Evolutionary conservation across 2,797 vertebrate genomes (phyloP), one percentile per base, ranked within the genome.

Genomic region (Okamejei kenojei): DNA sequence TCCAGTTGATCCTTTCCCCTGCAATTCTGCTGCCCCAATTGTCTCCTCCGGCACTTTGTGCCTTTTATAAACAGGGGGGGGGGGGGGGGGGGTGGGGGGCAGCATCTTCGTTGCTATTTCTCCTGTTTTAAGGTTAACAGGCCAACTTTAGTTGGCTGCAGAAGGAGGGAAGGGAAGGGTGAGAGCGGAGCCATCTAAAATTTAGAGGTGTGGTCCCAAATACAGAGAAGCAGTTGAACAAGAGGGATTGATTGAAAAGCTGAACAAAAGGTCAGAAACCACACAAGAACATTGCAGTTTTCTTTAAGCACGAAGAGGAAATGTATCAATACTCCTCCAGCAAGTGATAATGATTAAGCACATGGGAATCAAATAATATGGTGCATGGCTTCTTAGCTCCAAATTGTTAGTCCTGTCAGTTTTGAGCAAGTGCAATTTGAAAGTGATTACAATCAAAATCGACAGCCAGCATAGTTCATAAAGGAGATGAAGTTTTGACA

Each of bases 391-490:
- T n/a, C 17, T 65, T 63, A 86, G 54, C 21, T 63, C 23, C 23
- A 90, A 68, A 29, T 10, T 68, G 65, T 61, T 65, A 35, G 13
- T 2, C 15, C 61, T 1, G 19, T 35, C 86, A 68, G 63, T 32
- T 8, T 32, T 63, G 35, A 68, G 63, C 15, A 90, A 2, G 9
- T 90, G n/a, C n/a, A 0, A 68, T 65, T 68, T 90, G 32, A 68
- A 35, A 21, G 15, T 17, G 32, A 90, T 32, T 68, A 68, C 13
- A 61, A 88, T 90, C 32, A 68, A 90, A 90, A 90, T 29, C 11
- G 82, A 86, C 82, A 86, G 13, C 38, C 86, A 90, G 19, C 68
- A n/a, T 2, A 90, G 29, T 90, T 90, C 86, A 68, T 19, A 90
- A 86, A 68, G n/a, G 7, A 90, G n/a, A 61, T 17, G 10, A 68